Base-by-base conservation (phyloP, 2,113 vertebrate genomes). In the Crotalus tigris region DNA sequence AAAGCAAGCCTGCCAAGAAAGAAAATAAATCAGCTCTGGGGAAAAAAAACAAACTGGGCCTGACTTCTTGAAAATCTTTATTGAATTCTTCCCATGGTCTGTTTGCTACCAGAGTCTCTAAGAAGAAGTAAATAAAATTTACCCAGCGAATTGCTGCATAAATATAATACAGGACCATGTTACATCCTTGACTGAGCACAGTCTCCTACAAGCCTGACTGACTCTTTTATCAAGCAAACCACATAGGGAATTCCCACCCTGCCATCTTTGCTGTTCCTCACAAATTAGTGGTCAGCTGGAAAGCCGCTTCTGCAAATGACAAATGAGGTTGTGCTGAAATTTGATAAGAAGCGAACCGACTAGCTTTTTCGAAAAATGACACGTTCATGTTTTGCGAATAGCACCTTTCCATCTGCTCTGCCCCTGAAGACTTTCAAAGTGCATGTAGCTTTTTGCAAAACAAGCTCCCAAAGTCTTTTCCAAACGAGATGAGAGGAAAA, bases 141-240 rank as follows among this genome's bases (percentile, higher is more conserved):
- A 44, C 75, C 26, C 89, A 90, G 54, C 4, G 49, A 61, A 85
- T 81, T 33, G 23, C 86, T 0, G 0, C 9, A 59, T 75, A 92
- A 95, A 86, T 81, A 81, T 64, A 90, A 89, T 57, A 81, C 23
- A 81, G 92, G 91, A 91, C 81, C 59, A 53, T 55, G 46, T 89
- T 91, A 93, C 94, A 93, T 59, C 24, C 95, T 39, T n/a, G 91
- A 55, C 86, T 90, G 55, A 54, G 55, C 39, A 24, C 59, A 46
- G 58, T 93, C 93, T 95, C 91, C 69, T 85, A 57, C 26, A 89
- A 87, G 13, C 55, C 85, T 24, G 8, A 87, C 51, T 91, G 95
- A 92, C 92, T 85, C 93, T 95, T 95, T 91, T 81, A 89, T 39
- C 75, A 94, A 87, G 44, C 3, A 92, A 95, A 92, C 69, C 87